Base-by-base conservation (phyloP, 2,888 invertebrate genomes). In the Ochropleura plecta region DNA sequence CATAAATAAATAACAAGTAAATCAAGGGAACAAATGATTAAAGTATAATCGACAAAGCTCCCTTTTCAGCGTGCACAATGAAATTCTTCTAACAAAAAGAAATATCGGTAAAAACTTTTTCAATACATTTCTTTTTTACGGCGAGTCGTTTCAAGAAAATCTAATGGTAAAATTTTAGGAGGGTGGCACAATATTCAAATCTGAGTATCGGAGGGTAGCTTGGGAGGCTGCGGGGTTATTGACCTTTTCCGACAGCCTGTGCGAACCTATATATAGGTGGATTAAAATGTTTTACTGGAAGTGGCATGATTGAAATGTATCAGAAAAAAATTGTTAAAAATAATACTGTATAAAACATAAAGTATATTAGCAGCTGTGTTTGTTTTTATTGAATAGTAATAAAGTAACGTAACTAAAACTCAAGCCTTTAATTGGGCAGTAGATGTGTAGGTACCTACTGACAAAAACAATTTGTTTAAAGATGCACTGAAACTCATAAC, bases 171-270 rank as follows among this genome's bases (percentile, higher is more conserved):
- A 93, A 92, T 92, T 92, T 90, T 91, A 85, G 91, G 92, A 68
- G 92, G 92, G 93, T 83, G 79, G 88, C 88, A 86, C 90, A 90
- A 92, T 95, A 95, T 95, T 95, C 95, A 95, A 94, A 95, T 95
- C 93, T 92, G 93, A 93, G 93, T 94, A 93, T 93, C 90, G 93
- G 92, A 92, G 91, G 91, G 89, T 90, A 88, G 88, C 82, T 81
- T 75, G 90, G 92, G 91, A 86, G 91, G 92, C 88, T 87, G 90
- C 40, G 87, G 89, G 95, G 94, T 94, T 90, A 91, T 92, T 94
- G 95, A 95, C 95, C 95, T 92, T 91, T 91, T 89, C 90, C 90
- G 90, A 90, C 81, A 93, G 94, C 91, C 92, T 90, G 89, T 89
- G 88, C 88, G 85, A 88, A 90, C 89, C 87, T 91, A 90, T 90